Conservation (phyloP, 2,797 vertebrate genomes). For the Synanceia verrucosa region DNA sequence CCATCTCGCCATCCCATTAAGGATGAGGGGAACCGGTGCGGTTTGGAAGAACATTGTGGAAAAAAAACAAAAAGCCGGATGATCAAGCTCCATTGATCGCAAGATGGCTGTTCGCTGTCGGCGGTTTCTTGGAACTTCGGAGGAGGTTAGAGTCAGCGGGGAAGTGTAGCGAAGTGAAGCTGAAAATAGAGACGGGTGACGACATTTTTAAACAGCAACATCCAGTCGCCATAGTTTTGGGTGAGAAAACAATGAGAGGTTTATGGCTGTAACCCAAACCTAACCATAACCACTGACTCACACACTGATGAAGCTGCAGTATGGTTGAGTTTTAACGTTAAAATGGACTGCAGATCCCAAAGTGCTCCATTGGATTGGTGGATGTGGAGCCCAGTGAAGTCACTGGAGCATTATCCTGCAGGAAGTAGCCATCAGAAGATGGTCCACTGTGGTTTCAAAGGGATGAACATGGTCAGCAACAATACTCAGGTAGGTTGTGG, state of each 20-base stretch:
- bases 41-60: conserved; percentile 59
- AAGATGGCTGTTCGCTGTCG: conserved; percentile 89
- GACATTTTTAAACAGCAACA: not conserved
- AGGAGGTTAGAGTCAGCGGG: conserved; percentile 80
- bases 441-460: no score
- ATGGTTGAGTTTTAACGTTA: no score
- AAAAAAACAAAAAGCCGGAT: conserved; percentile 61
- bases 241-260: not conserved
- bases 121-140: conserved; percentile 80
- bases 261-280: not conserved
- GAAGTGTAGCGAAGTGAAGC: conserved; percentile 65
- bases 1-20: conserved; percentile 77
- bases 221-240: not conserved
- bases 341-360: no score
- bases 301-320: no score
- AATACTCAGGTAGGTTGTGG: no score
- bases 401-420: no score
- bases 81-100: conserved; percentile 83
- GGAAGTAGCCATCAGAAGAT: no score
- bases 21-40: conserved; percentile 79
- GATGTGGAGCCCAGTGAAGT: no score
- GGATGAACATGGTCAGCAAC: no score
- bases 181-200: conserved; percentile 7
- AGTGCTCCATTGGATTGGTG: no score
- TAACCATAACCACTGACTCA: no score